A percentile compares a stretch with the other conserved stretches of the same genome.
Conservation (phyloP, 2,888 invertebrate genomes). For the Rhopalosiphum nymphaeae region DNA sequence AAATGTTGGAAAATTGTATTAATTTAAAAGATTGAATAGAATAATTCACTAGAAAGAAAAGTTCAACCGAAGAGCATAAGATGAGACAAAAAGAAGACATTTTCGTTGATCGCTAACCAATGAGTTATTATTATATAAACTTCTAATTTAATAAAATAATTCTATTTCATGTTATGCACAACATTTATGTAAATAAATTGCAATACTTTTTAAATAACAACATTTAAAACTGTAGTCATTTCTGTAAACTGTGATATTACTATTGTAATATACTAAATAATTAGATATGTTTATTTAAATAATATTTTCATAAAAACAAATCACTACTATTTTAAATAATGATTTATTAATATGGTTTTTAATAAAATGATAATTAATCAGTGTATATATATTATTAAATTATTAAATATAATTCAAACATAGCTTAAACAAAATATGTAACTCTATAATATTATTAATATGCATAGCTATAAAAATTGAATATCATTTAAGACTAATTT, state of each 20-base stretch:
- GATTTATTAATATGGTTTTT: not conserved
- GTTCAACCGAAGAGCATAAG: not conserved
- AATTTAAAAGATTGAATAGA: not conserved
- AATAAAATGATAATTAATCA: not conserved
- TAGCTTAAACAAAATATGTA: not conserved
- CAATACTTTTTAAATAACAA: not conserved
- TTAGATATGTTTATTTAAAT: not conserved
- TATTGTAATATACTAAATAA: not conserved
- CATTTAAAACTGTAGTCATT: not conserved
- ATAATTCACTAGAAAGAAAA: not conserved
- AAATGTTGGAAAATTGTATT: not conserved
- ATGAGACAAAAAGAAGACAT: not conserved
- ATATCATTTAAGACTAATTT: not conserved
- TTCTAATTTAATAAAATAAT: not conserved
- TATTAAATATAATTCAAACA: not conserved
- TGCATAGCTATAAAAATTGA: not conserved
- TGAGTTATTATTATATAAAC: not conserved
- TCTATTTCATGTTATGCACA: not conserved
- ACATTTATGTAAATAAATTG: not conserved
- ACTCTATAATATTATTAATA: not conserved
- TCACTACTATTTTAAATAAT: not conserved
- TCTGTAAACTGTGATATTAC: not conserved
- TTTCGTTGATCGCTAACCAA: not conserved
- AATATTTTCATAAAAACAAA: not conserved
- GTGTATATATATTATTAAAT: not conserved